phyloP scores from a whole-genome alignment of 2,113 vertebrate genomes.

The Ciconia maguari region DNA sequence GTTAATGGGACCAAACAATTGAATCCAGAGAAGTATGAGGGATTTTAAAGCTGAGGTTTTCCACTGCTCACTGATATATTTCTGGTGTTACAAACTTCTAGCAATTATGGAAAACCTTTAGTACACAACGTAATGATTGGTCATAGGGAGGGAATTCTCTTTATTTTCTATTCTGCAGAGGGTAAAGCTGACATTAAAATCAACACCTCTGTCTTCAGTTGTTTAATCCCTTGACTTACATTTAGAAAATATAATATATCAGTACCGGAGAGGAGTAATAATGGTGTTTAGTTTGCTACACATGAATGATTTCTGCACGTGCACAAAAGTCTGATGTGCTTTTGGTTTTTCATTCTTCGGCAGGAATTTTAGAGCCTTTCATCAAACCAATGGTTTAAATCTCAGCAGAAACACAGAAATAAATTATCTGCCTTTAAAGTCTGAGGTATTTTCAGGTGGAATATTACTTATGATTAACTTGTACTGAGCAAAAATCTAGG shows the following conservation, averaged over 20 bases:
- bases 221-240: neutral
- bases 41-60: neutral
- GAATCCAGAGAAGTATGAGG: neutral
- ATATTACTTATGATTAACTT: neutral
- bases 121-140: neutral
- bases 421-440: neutral
- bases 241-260: neutral
- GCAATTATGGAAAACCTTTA: neutral
- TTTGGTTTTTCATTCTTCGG: slow-evolving; percentile 25
- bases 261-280: neutral
- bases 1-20: neutral
- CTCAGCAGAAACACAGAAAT: neutral
- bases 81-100: neutral
- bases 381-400: neutral
- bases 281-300: neutral
- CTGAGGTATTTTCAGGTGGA: neutral
- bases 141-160: neutral
- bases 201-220: slow-evolving; percentile 1
- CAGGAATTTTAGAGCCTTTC: neutral
- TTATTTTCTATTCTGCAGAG: slow-evolving; percentile 2
- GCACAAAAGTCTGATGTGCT: neutral
- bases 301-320: neutral
- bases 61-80: neutral
- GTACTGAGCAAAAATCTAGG: neutral
- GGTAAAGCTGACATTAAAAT: neutral